Evolutionary conservation across 1,140 invertebrate species (phyloP).

Genomic region (Anastrepha ludens): DNA sequence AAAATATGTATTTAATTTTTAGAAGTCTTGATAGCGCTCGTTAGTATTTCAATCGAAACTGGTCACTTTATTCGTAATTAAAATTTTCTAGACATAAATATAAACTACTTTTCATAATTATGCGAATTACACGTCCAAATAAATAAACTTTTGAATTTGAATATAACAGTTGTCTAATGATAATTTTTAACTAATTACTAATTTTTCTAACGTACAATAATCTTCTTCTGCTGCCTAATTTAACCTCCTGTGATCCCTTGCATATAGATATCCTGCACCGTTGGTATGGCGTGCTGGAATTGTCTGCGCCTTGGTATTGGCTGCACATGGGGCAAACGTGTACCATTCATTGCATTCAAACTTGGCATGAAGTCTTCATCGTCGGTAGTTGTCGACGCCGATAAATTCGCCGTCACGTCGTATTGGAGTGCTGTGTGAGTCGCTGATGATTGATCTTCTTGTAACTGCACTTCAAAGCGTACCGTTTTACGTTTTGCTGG

Average conservation of each 20-base stretch:
- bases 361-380: constrained; percentile 59
- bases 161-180: too few species aligned
- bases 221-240: background rate
- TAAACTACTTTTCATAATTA: too few species aligned
- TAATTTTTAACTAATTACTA: too few species aligned
- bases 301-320: constrained; percentile 63
- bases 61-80: too few species aligned
- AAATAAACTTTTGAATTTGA: too few species aligned
- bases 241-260: constrained; percentile 64
- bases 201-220: too few species aligned
- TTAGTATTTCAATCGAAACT: background rate
- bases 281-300: constrained; percentile 54
- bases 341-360: constrained; percentile 66
- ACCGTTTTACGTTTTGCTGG: constrained; percentile 27
- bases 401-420: background rate
- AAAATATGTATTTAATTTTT: background rate
- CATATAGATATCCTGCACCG: constrained; percentile 64
- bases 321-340: constrained; percentile 63
- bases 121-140: too few species aligned
- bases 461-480: background rate
- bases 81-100: too few species aligned
- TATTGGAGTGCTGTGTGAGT: background rate
- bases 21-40: background rate
- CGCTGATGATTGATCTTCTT: background rate
- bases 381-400: background rate